Evolutionary conservation across 2,113 vertebrate genomes (phyloP).

Genomic region (Dipodomys stephensi): DNA sequence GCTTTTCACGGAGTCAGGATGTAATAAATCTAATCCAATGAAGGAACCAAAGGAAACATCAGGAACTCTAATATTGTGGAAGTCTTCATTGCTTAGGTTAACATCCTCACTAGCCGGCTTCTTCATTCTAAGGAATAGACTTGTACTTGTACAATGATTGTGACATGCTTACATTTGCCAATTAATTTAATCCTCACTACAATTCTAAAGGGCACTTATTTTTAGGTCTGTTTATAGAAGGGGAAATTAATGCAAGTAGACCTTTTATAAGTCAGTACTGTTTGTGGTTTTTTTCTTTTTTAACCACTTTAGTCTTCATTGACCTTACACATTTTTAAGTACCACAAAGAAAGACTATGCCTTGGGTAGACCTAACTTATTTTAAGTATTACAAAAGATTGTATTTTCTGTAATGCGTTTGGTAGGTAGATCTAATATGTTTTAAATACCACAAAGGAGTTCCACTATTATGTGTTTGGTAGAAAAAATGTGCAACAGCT

Average conservation of each 20-base stretch:
- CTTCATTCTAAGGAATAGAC: not conserved
- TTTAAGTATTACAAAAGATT: no score
- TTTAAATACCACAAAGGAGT: conserved; percentile 55
- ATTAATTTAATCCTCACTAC: not conserved
- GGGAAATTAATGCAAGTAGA: not conserved
- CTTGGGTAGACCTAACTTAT: no score
- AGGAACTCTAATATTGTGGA: not conserved
- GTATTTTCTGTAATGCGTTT: no score
- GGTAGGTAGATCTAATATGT: no score
- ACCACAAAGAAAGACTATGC: no score
- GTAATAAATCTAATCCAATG: not conserved
- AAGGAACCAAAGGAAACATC: not conserved
- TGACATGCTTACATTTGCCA: not conserved
- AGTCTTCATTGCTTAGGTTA: not conserved
- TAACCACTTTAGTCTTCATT: conserved; percentile 33
- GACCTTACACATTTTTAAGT: conserved; percentile 28
- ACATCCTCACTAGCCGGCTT: not conserved
- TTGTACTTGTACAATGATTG: not conserved
- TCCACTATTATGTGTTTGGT: conserved; percentile 42
- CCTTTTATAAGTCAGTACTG: not conserved
- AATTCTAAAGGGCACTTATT: not conserved
- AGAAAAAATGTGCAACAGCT: conserved; percentile 42
- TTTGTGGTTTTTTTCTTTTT: conserved; percentile 42
- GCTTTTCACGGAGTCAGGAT: not conserved
- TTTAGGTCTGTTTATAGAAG: conserved; percentile 16